Base-by-base conservation (phyloP, 2,113 vertebrate species). In the Athene noctua region DNA sequence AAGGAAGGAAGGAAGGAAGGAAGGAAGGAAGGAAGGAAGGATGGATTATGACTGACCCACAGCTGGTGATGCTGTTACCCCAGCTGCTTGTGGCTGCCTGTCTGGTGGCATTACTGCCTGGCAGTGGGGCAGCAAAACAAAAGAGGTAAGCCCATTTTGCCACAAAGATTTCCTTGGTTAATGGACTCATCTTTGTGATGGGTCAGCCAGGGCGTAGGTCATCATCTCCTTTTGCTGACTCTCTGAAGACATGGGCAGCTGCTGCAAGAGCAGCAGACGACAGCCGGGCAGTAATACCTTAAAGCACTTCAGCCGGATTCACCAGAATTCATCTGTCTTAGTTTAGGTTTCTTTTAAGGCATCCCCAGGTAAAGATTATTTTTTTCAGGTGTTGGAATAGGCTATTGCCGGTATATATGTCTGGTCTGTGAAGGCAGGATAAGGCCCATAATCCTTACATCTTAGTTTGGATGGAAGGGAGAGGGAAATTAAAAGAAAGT, bases 281-380 rank as follows among this genome's bases (percentile, higher is more conserved):
- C 96, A 97, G 95, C 95, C 94, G 96, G 95, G 40, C 94, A 88
- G 34, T 97, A 97, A 97, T 96, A 80, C 86, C 88, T 95, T 96
- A 92, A 97, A 94, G 94, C 82, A 95, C 91, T 95, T 97, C 91
- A 97, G 92, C 91, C 80, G 67, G 92, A 94, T 96, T 97, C 95
- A 83, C 75, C 63, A 86, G 92, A 95, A 97, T 87, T 95, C 78
- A 79, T 93, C 94, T 92, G 95, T 95, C 95, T 91, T 40, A 61
- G 27, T 73, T 80, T 55, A 74, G 59, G 25, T 34, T 88, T 72
- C 80, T 94, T 67, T 57, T 58, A 83, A 88, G 59, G 38, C 36
- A 47, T 49, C 62, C 17, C 36, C 32, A 66, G 34, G 32, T 65
- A 84, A 52, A 80, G 67, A 77, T 27, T 0, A 7, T 51, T 91